Evolutionary conservation across 2,113 vertebrate species (phyloP).

Genomic region (Rhizomys pruinosus): DNA sequence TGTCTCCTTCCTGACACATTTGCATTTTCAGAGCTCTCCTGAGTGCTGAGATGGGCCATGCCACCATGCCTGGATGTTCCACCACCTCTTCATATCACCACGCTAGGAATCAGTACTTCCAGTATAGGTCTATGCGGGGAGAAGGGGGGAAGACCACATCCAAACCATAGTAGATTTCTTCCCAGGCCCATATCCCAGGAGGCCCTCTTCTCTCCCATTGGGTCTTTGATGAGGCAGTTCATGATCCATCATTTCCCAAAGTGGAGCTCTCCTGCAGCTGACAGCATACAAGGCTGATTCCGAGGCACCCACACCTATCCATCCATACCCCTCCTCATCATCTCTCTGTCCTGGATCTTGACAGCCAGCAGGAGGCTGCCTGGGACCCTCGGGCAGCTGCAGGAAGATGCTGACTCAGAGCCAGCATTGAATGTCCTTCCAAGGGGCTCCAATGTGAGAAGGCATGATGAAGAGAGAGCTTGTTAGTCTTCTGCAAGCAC

Average conservation of each 20-base stretch:
- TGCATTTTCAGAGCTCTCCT: background rate
- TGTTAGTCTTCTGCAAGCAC: background rate
- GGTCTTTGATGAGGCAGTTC: background rate
- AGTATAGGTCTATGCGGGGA: too few relatives aligned
- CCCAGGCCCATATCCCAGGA: background rate
- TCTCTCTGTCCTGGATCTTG: background rate
- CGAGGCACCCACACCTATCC: rapidly evolving
- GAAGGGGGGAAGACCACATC: background rate
- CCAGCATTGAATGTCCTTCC: slow-evolving; percentile 26
- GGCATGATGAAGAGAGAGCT: background rate
- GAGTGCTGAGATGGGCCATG: background rate
- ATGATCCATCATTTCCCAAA: background rate
- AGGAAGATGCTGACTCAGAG: background rate
- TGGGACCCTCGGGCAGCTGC: slow-evolving; percentile 44
- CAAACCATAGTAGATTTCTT: background rate
- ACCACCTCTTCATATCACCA: background rate
- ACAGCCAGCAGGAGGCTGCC: background rate
- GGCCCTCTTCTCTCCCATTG: background rate
- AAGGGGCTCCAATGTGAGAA: slow-evolving; percentile 7
- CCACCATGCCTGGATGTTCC: too few relatives aligned
- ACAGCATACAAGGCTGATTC: background rate
- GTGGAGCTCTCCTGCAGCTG: background rate
- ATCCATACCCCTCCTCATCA: background rate
- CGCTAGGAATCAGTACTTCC: background rate
- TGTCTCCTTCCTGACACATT: background rate